Base-by-base conservation (phyloP, 2,113 vertebrate species). In the Gadus macrocephalus region DNA sequence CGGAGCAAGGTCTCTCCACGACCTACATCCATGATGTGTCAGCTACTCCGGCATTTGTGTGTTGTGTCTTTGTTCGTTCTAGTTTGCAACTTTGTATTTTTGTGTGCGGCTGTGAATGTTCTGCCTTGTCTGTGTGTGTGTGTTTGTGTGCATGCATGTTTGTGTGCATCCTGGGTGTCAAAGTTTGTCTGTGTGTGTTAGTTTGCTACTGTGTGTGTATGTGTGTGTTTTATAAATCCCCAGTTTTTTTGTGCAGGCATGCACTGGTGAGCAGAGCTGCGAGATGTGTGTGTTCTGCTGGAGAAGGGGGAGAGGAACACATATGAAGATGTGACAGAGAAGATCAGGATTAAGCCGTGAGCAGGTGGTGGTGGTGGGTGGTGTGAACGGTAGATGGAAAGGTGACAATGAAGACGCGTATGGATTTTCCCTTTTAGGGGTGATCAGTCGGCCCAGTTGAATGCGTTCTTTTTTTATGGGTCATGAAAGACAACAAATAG, bases 361-460 rank as follows among this genome's bases (percentile, higher is more conserved):
- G 42, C 8, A 49, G 42, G 8, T 14, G 42, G 42, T 14, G 42
- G 42, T 49, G 42, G 42, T 7, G 42, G 63, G 11, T 2, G 42
- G 19, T 11, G 42, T 12, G 11, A 68, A 64, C 60, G 64, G 14
- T 63, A 68, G 72, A 66, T 19, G 19, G 67, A 76, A 64, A 83
- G 68, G 73, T 83, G 80, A 84, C 85, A 84, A 80, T 79, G 12
- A 59, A 85, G 53, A 83, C 61, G 72, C 67, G 75, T 70, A 84
- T 88, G 67, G 83, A 90, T 87, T 89, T 85, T 76, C 72, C 49
- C 76, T 68, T 68, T 86, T 70, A 78, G 61, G 83, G 60, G 76
- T 55, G 73, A 86, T 86, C 72, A 83, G 80, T 82, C 69, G 75
- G 83, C 38, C 72, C 77, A 81, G 67, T 64, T 25, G 17, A 83